phyloP scores from a whole-genome alignment of 2,113 vertebrate species.

The Mustelus asterias region DNA sequence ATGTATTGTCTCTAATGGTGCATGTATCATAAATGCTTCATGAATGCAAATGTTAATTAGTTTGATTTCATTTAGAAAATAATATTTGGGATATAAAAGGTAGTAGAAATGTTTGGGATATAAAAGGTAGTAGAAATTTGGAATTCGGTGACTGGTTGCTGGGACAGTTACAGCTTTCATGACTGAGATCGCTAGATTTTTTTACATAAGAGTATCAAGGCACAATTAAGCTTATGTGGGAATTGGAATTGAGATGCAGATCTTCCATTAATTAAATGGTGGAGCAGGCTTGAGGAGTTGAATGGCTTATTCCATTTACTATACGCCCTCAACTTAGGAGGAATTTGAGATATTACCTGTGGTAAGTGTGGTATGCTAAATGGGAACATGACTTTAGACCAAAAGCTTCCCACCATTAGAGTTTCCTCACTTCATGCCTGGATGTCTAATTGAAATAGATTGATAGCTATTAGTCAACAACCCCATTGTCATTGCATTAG shows the following conservation, averaged over 20 bases:
- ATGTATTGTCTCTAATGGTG: background rate
- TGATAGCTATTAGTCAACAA: background rate
- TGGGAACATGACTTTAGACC: too few species aligned
- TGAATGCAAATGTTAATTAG: background rate
- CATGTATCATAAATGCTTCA: background rate
- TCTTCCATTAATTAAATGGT: background rate
- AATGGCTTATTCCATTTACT: background rate
- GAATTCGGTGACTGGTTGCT: background rate
- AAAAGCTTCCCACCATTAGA: too few species aligned
- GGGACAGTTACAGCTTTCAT: background rate
- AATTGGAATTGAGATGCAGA: background rate
- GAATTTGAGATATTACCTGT: background rate
- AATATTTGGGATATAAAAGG: background rate
- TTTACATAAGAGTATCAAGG: background rate
- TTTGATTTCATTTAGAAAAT: background rate
- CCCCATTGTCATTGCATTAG: too few species aligned
- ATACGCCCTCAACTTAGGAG: background rate
- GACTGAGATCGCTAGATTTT: background rate
- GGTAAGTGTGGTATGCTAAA: background rate
- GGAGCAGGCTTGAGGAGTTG: background rate
- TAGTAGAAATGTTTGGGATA: too few species aligned
- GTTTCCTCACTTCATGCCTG: too few species aligned
- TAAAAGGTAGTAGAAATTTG: background rate
- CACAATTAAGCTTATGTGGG: background rate
- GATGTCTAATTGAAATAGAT: too few species aligned